Evolutionary conservation across 2,113 vertebrate genomes (phyloP), one percentile per base, ranked within the genome.

Genomic region (Phaethornis superciliosus): DNA sequence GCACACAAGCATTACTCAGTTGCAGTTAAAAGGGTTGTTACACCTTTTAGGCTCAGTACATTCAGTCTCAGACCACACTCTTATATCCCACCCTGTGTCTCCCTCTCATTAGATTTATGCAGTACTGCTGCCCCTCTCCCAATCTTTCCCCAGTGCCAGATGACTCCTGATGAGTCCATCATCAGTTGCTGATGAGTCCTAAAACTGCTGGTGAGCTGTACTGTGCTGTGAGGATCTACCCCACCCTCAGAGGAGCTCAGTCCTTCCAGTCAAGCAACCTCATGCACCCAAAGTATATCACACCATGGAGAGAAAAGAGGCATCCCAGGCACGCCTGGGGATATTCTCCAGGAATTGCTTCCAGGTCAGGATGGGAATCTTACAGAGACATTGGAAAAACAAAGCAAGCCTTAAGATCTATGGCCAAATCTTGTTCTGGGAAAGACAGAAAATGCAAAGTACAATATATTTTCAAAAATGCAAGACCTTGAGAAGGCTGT

Each of bases 261-360:
- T 37, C n/a, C 40, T 77, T n/a, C 63, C 55, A 78, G n/a, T 5
- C 17, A 60, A 63, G 49, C 22, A 52, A 40, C 13, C 7, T 12
- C 0, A 0, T 12, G 24, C 14, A 62, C 33, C 13, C 5, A 6
- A 69, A 78, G 15, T 27, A 10, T 64, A 37, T 79, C 47, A 68
- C 32, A 81, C 7, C n/a, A 22, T 0, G 1, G 15, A 78, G 51
- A 52, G 49, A 77, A 85, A 65, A 14, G 32, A 33, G 1, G 0
- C 16, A 14, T 10, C 18, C 64, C 60, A 74, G 9, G 54, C 8
- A 85, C 68, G 44, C 35, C 24, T 46, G 32, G 58, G 52, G 2
- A 23, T 70, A 81, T n/a, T 70, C 12, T 33, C 58, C 44, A 9
- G 17, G n/a, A 81, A 44, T 7, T 33, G 47, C 26, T 42, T 71